Evolutionary conservation across 2,113 vertebrate genomes (phyloP), one percentile per base, ranked within the genome.

Genomic region (Odocoileus hemionus): DNA sequence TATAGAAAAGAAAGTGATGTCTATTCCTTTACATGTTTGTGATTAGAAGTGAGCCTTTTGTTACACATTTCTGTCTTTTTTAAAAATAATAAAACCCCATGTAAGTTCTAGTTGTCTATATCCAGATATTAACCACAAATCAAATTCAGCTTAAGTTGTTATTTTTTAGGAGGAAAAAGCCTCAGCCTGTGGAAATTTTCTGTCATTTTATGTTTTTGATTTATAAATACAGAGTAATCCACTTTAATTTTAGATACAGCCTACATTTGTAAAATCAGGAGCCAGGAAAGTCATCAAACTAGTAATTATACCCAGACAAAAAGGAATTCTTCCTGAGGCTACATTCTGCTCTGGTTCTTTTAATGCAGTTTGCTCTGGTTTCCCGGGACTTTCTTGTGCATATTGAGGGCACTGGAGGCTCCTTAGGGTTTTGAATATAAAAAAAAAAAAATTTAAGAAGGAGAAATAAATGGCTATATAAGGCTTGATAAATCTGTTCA

Each of bases 221-320:
- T 83, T 95, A 82, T 92, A 83, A 94, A 95, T 97, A 97, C 76
- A 25, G 74, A 90, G 57, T 79, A 50, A 82, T 92, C 43, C 47
- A 26, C 64, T 95, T 95, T 97, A 97, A 97, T 97, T 98, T 98
- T 97, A 95, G 79, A 86, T 76, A 50, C 74, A 97, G 93, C 83
- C 96, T 97, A 95, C 91, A 93, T 97, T 91, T 95, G 47, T 86
- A 93, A 97, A 96, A 93, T 28, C 12, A 58, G 89, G 83, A 95
- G 50, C 36, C 89, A 80, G 61, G 36, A 89, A 93, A 97, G 91
- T 89, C 86, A 97, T 97, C 96, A 97, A 89, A 93, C 52, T 54
- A 50, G 55, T 95, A 87, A 97, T 96, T 95, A 57, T 47, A 45
- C 43, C 36, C 33, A 88, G 88, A 95, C 10, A 39, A 83, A 89